Base-by-base conservation (phyloP, 2,113 vertebrate genomes). In the Danio rerio region DNA sequence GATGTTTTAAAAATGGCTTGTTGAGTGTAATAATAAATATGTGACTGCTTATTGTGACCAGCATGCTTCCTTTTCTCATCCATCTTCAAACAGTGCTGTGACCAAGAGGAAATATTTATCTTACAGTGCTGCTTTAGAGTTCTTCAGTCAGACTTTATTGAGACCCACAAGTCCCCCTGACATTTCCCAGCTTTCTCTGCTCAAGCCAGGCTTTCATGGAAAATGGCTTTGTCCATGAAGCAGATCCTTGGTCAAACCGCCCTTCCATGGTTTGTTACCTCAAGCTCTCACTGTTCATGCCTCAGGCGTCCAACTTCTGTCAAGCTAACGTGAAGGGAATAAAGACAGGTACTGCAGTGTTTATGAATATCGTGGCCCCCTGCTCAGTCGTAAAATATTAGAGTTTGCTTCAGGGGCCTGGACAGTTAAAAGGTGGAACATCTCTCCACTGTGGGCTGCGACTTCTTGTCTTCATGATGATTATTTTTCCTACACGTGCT, bases 401-500 rank as follows among this genome's bases (percentile, higher is more conserved):
- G 43, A 81, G 78, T 78, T 74, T 87, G 81, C 81, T 78, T 85
- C 52, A 84, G 84, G 79, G 75, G 50, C n/a, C 78, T 77, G 9
- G 18, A 6, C 58, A 50, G 63, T 84, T 86, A 87, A 87, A 85
- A 80, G 80, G 81, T 83, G 84, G 84, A 89, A 75, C 82, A 83
- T 82, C 85, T 86, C 85, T 83, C 78, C 86, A 82, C 68, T 89
- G 81, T 80, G 86, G 86, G 83, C 91, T 82, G 84, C 79, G 86
- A 88, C 87, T 83, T 80, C 84, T 76, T 87, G 87, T 89, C 86
- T 88, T 89, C 61, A 4, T 87, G 90, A 84, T 87, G 88, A 91
- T 92, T 92, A 89, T 90, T 91, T n/a, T 90, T 90, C 72, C 88
- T 88, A 83, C 83, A 77, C 73, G 86, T 89, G 88, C 83, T 71